Evolutionary conservation across 2,113 vertebrate genomes (phyloP), one percentile per base, ranked within the genome.

Genomic region (Gila orcuttii): DNA sequence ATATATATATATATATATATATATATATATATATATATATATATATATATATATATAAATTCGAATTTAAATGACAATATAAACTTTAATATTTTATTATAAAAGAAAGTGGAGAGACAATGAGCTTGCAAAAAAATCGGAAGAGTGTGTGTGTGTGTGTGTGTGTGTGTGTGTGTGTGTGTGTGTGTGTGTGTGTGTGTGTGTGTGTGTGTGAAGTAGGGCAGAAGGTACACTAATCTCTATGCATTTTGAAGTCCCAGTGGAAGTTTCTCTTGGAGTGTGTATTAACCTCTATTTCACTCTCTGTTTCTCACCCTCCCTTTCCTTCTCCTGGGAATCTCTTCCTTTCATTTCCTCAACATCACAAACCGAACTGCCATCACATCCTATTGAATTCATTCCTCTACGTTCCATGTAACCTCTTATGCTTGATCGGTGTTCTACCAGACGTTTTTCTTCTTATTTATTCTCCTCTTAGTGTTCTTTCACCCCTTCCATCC

Each of bases 271-370:
- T 87, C 80, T 90, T 88, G 64, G 86, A 87, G 31, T 91, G 87
- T 91, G 89, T 92, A 90, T 94, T 94, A 93, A 94, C 93, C 91
- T 93, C 85, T 50, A 76, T 89, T 89, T 92, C 85, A 86, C 83
- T 77, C 82, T 5, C 86, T 66, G 85, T 83, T 50, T 86, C 75
- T 60, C 33, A 19, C n/a, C 86, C 74, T 86, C 60, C 85, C 82
- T 80, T 33, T 88, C 79, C 84, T 69, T 39, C 80, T 79, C 74
- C 36, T 57, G 80, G 47, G 73, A 39, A 66, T 75, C 73, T 87
- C 74, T 50, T 45, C 86, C 87, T 86, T 88, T 78, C n/a, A 79
- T 81, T 74, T 84, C 66, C 68, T 87, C 82, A 77, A 59, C 57
- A 88, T 83, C 64, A 69, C 79, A 85, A 82, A 77, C 87, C 82